Percentiles rank a stretch among this genome's conserved stretches.
Evolutionary conservation across 1,140 invertebrate species (phyloP).

Genomic region (Mycetomoellerius zeteki): DNA sequence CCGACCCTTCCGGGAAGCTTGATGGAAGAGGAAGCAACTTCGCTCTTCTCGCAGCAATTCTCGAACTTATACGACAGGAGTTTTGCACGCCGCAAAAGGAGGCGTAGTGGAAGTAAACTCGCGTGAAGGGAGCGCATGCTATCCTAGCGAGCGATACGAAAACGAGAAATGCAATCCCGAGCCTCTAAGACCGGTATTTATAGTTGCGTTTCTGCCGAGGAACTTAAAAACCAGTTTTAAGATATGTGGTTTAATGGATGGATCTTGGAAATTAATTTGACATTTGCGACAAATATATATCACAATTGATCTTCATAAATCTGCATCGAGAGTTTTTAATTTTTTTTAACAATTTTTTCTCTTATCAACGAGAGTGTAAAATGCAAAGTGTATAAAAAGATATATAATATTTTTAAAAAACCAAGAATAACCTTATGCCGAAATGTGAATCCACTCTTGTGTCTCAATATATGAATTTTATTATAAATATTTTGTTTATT

Average conservation of each 20-base stretch:
- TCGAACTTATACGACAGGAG: constrained; percentile 60
- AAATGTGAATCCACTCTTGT: background rate
- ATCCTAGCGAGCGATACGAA: background rate
- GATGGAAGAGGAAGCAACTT: constrained; percentile 61
- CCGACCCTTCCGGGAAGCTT: constrained; percentile 52
- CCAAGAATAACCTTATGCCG: background rate
- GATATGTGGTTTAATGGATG: background rate
- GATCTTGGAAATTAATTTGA: background rate
- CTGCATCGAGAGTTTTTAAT: background rate
- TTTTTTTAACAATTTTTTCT: background rate
- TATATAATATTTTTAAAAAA: background rate
- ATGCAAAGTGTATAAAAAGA: background rate
- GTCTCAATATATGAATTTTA: background rate
- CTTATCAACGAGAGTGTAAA: background rate
- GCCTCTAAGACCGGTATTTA: background rate
- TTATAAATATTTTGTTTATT: background rate
- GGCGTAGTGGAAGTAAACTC: constrained; percentile 19
- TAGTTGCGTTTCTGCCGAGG: background rate
- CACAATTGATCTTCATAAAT: background rate
- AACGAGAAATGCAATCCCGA: background rate
- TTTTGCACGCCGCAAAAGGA: constrained; percentile 53
- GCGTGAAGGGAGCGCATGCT: background rate
- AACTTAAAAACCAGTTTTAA: constrained; percentile 20
- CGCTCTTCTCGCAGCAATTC: constrained; percentile 56
- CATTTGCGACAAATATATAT: background rate